A percentile compares a stretch with the other conserved stretches of the same genome.
Conservation (phyloP, 2,797 vertebrate species). For the Poeciliopsis paucimaculata region DNA sequence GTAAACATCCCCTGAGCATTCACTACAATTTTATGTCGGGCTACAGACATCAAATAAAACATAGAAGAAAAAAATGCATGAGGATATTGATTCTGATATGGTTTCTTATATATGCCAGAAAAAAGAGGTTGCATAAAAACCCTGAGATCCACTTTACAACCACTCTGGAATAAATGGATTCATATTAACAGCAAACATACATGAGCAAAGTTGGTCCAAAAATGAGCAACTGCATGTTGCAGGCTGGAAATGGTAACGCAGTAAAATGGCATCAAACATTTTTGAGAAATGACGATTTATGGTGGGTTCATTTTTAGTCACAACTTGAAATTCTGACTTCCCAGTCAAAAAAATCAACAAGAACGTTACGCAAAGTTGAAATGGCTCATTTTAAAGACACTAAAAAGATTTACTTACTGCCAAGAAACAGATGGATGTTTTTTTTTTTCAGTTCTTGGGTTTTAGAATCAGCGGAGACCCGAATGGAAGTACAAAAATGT, state of each 20-base stretch:
- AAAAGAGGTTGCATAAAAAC: slow-evolving; percentile 40
- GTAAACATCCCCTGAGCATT: slow-evolving; percentile 81
- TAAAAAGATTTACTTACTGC: too few species aligned
- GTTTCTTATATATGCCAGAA: slow-evolving; percentile 45
- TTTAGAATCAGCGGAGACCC: too few species aligned
- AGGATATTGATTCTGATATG: slow-evolving; percentile 68
- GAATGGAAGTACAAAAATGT: too few species aligned
- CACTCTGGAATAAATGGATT: slow-evolving; percentile 25
- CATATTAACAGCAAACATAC: slow-evolving; percentile 37
- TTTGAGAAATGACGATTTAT: background rate
- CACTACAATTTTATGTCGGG: slow-evolving; percentile 78
- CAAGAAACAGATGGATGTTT: too few species aligned
- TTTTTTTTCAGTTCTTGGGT: too few species aligned
- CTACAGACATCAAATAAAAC: slow-evolving; percentile 72
- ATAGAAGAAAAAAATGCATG: slow-evolving; percentile 60
- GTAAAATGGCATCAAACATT: background rate
- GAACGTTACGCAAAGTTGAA: too few species aligned
- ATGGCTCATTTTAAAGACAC: too few species aligned
- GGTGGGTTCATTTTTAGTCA: too few species aligned
- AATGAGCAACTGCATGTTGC: slow-evolving; percentile 59
- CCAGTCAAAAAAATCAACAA: too few species aligned
- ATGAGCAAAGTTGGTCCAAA: slow-evolving; percentile 44
- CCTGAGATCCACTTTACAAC: slow-evolving; percentile 43
- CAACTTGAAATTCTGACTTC: too few species aligned
- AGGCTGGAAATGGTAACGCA: background rate